These are phyloP conservation scores for Cosmopolites sordidus DNA, from an alignment of 2,888 invertebrate species.

Conservation along the genomic window DNA sequence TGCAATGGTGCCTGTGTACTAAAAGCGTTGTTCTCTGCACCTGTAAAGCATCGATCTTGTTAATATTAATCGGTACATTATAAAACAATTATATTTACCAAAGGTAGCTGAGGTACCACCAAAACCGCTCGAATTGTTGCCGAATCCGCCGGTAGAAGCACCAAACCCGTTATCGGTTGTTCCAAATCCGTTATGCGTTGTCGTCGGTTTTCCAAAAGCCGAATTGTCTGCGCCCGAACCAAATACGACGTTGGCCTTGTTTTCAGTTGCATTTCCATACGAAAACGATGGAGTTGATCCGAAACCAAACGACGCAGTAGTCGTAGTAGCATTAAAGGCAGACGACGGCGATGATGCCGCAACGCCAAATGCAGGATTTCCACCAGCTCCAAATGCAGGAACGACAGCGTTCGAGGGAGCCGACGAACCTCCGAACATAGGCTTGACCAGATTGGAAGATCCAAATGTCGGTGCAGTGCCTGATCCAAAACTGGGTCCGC, in stretches of 20 bases:
- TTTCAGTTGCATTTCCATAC: constrained; percentile 11
- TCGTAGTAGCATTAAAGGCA: constrained; percentile 5
- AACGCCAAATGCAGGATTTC: constrained; percentile 8
- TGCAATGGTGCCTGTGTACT: background rate
- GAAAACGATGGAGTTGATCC: constrained; percentile 4
- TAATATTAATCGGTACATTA: background rate
- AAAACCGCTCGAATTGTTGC: background rate
- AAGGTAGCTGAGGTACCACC: background rate
- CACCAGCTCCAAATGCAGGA: constrained; percentile 7
- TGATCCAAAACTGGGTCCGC: constrained; percentile 1
- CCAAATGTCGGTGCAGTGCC: background rate
- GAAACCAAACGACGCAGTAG: background rate
- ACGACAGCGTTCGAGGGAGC: background rate
- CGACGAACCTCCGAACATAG: background rate
- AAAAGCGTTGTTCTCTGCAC: constrained; percentile 9
- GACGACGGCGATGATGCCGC: background rate
- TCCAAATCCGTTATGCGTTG: background rate
- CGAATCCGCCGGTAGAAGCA: background rate
- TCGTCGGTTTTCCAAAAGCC: constrained; percentile 9
- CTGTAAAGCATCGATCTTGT: constrained; percentile 6
- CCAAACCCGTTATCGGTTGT: background rate
- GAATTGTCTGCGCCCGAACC: constrained; percentile 8
- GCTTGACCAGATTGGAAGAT: no score
- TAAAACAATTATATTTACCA: background rate
- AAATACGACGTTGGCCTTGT: constrained; percentile 6